Conservation (phyloP, 2,797 vertebrate genomes). For the Lerista edwardsae region DNA sequence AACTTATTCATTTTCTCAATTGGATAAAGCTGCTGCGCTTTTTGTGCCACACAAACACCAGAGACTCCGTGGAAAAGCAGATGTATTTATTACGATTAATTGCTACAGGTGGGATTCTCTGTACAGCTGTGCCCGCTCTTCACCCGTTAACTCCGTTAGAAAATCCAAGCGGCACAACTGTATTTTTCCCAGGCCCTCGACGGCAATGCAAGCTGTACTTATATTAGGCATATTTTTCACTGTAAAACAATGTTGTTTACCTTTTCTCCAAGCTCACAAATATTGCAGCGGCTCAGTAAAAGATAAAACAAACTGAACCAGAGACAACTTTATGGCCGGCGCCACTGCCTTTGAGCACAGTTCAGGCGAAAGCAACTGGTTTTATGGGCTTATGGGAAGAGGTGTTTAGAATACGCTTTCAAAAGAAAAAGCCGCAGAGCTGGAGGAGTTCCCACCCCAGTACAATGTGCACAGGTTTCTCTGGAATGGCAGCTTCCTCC, state of each 20-base stretch:
- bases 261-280: conserved; percentile 65
- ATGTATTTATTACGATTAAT: conserved; percentile 70
- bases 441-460: conserved; percentile 3
- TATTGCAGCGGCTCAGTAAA: conserved; percentile 18
- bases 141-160: conserved; percentile 70
- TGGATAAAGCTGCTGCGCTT: conserved; percentile 76
- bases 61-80: conserved; percentile 57
- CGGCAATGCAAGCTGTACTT: conserved; percentile 61
- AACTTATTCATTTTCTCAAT: conserved; percentile 84
- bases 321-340: conserved; percentile 50
- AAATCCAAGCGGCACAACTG: conserved; percentile 53
- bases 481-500: too few relatives aligned
- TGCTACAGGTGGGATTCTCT: conserved; percentile 65
- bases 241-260: conserved; percentile 69
- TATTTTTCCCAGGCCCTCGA: conserved; percentile 72
- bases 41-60: conserved; percentile 63
- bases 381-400: conserved; percentile 57
- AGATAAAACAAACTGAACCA: conserved; percentile 66
- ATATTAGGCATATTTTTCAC: conserved; percentile 80
- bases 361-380: conserved; percentile 67
- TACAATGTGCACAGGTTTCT: background rate
- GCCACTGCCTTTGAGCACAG: conserved; percentile 68
- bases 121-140: conserved; percentile 60
- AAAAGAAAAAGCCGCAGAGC: conserved; percentile 33
- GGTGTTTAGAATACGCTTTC: conserved; percentile 36